A percentile compares a stretch with the other conserved stretches of the same genome.
These are phyloP conservation scores for Drosophila tsacasi DNA, from an alignment of 1,140 invertebrate species.

Conservation along the genomic window DNA sequence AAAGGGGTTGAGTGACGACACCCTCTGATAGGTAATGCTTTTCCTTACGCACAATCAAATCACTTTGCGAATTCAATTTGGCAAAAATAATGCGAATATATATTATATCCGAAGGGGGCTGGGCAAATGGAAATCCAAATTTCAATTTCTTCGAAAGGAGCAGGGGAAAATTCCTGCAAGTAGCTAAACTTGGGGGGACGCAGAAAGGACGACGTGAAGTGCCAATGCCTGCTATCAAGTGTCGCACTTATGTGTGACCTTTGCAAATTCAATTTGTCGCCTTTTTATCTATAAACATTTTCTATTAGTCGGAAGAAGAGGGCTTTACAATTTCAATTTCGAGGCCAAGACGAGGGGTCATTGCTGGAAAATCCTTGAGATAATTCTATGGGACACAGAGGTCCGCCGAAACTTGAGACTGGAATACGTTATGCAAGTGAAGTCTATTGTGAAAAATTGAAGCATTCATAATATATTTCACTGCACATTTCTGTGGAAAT, in stretches of 20 bases:
- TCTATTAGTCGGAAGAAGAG: conserved; percentile 57
- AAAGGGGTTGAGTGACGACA: conserved; percentile 58
- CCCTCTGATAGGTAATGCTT: conserved; percentile 29
- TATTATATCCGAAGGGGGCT: neutral
- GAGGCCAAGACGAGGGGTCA: neutral
- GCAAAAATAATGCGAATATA: conserved; percentile 62
- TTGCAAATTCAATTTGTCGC: conserved; percentile 83
- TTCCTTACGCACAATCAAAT: conserved; percentile 74
- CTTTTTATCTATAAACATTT: conserved; percentile 83
- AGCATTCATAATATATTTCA: conserved; percentile 55
- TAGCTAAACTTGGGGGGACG: conserved; percentile 2
- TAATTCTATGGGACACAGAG: conserved; percentile 21
- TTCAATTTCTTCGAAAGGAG: conserved; percentile 10
- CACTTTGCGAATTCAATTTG: conserved; percentile 75
- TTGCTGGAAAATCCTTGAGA: conserved; percentile 7
- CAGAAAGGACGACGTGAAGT: conserved; percentile 49
- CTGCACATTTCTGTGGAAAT: conserved; percentile 30
- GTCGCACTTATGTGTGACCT: conserved; percentile 80
- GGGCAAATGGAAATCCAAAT: conserved; percentile 72
- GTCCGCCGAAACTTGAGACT: neutral
- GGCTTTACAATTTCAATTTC: conserved; percentile 37
- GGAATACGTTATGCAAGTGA: conserved; percentile 27
- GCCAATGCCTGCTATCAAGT: conserved; percentile 75
- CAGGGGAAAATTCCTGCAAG: conserved; percentile 55
- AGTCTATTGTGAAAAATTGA: conserved; percentile 35